Evolutionary conservation across 2,113 vertebrate genomes (phyloP).

Genomic region (Hepsetus odoe): DNA sequence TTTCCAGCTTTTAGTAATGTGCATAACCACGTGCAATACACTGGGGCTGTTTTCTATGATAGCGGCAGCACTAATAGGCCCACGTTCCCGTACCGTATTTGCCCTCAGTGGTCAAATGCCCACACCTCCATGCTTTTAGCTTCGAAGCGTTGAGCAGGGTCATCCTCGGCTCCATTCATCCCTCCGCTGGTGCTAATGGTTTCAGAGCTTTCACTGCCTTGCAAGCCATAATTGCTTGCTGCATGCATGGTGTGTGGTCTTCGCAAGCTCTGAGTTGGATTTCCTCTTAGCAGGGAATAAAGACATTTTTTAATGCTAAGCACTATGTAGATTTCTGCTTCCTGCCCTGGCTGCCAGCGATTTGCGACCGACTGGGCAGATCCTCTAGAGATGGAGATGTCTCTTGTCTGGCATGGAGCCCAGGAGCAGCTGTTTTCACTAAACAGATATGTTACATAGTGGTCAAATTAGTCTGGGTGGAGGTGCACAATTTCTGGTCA

Average conservation of each 20-base stretch:
- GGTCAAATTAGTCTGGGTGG: background rate
- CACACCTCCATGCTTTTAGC: constrained; percentile 36
- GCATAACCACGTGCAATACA: background rate
- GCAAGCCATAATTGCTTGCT: background rate
- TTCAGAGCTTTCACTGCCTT: constrained; percentile 18
- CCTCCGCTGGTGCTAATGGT: constrained; percentile 33
- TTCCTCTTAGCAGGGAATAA: background rate
- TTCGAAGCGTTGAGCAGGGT: constrained; percentile 1
- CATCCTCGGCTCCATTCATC: constrained; percentile 25
- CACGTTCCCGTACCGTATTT: background rate
- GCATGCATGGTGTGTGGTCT: constrained; percentile 16
- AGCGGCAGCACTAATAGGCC: constrained; percentile 10
- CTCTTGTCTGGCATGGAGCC: background rate
- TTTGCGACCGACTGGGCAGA: background rate
- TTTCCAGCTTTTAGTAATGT: constrained; percentile 6
- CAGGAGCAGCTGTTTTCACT: constrained; percentile 24
- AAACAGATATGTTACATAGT: constrained; percentile 11
- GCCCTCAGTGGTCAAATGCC: constrained; percentile 24
- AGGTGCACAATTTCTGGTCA: background rate
- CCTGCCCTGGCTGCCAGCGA: background rate
- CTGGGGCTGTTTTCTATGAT: constrained; percentile 10
- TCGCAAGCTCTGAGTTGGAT: background rate
- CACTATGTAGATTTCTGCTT: background rate
- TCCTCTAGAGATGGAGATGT: constrained; percentile 12
- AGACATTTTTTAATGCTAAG: background rate